phyloP scores from a whole-genome alignment of 2,113 vertebrate species.

The Entelurus aequoreus region DNA sequence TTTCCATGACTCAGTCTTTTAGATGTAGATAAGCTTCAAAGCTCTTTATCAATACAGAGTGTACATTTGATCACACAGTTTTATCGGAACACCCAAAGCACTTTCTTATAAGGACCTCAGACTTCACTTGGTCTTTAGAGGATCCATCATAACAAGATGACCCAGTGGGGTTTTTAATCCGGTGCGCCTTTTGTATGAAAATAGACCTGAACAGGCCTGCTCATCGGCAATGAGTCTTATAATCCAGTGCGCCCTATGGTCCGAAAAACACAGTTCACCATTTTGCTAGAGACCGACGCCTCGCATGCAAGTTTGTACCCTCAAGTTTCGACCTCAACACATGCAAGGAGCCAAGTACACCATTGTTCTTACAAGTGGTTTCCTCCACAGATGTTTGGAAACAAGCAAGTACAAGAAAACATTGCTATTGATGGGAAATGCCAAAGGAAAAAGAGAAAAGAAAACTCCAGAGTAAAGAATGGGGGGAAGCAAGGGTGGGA shows the following conservation, averaged over 20 bases:
- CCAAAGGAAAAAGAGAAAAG: conserved; percentile 42
- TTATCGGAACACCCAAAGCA: conserved; percentile 26
- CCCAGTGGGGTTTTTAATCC: neutral
- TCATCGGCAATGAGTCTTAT: too few relatives aligned
- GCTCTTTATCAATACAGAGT: conserved; percentile 2
- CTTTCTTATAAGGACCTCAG: conserved; percentile 4
- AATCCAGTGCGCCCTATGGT: too few relatives aligned
- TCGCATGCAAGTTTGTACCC: too few relatives aligned
- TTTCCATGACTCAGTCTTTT: neutral
- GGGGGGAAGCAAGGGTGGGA: conserved; percentile 9
- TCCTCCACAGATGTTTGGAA: conserved; percentile 9
- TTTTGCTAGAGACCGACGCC: too few relatives aligned
- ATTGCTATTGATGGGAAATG: neutral
- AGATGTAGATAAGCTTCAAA: conserved; percentile 7
- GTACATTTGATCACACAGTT: conserved; percentile 14
- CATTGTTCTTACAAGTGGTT: conserved; percentile 3
- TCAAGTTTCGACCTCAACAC: neutral
- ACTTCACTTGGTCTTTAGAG: neutral
- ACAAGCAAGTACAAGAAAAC: neutral
- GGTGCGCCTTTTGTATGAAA: too few relatives aligned
- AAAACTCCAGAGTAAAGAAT: conserved; percentile 21
- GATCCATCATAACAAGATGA: conserved; percentile 9
- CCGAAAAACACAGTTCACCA: too few relatives aligned
- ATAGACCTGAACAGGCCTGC: too few relatives aligned
- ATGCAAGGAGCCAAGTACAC: neutral